Conservation (phyloP, 2,797 vertebrate species). For the Phylloscopus collybita region DNA sequence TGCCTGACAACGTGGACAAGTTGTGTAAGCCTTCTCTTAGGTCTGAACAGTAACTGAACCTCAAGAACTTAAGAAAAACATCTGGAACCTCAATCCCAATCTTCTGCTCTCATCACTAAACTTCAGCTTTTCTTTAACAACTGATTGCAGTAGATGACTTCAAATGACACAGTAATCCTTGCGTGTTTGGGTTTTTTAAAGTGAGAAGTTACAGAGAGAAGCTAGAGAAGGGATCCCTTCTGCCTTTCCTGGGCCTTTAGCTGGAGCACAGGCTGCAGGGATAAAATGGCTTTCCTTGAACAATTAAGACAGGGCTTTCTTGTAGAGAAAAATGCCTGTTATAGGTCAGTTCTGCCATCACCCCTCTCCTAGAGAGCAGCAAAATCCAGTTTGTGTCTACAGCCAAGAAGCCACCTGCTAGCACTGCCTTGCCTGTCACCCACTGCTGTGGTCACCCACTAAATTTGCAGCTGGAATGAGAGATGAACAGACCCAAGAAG, state of each 20-base stretch:
- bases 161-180: neutral
- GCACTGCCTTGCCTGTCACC: neutral
- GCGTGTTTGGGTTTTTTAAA: neutral
- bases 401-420: neutral
- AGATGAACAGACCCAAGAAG: neutral
- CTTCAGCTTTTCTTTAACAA: neutral
- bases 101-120: neutral
- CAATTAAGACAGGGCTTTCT: neutral
- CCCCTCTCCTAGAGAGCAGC: neutral
- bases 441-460: too few species aligned
- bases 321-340: neutral
- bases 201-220: neutral
- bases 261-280: rapidly evolving
- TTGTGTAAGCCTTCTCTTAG: neutral
- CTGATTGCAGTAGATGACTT: neutral
- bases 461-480: rapidly evolving
- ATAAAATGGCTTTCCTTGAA: neutral
- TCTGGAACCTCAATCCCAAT: neutral
- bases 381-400: neutral
- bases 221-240: neutral
- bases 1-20: neutral
- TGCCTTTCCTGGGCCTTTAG: rapidly evolving
- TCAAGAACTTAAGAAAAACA: neutral
- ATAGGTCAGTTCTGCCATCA: neutral
- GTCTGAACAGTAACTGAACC: neutral